Conservation (phyloP, 2,888 invertebrate species). For the Rotaria socialis region DNA sequence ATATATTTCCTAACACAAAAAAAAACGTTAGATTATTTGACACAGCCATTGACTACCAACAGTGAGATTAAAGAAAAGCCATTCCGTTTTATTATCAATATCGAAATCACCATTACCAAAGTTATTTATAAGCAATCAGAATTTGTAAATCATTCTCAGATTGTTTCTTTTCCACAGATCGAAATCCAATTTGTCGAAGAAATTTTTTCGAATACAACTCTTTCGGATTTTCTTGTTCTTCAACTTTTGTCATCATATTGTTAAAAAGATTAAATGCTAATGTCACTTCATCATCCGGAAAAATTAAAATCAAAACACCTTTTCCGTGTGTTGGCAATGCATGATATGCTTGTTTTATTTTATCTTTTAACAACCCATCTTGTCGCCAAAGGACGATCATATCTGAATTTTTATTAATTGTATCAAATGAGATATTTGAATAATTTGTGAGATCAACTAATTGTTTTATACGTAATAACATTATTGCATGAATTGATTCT, state of each 20-base stretch:
- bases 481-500: background rate
- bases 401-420: background rate
- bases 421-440: background rate
- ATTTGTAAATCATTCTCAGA: background rate
- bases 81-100: background rate
- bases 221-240: background rate
- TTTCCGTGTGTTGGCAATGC: background rate
- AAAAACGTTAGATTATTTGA: background rate
- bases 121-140: background rate
- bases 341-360: background rate
- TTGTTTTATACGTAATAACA: slow-evolving; percentile 1
- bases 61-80: background rate
- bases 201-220: background rate
- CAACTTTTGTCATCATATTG: background rate
- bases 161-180: background rate
- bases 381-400: background rate
- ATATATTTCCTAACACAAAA: no score
- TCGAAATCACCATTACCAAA: background rate
- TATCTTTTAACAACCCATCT: background rate
- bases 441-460: background rate
- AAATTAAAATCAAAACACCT: background rate
- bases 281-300: background rate
- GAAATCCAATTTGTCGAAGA: background rate
- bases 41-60: background rate
- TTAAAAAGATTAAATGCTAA: background rate